Conservation (phyloP, 1,140 invertebrate species). For the Papilio helenus region DNA sequence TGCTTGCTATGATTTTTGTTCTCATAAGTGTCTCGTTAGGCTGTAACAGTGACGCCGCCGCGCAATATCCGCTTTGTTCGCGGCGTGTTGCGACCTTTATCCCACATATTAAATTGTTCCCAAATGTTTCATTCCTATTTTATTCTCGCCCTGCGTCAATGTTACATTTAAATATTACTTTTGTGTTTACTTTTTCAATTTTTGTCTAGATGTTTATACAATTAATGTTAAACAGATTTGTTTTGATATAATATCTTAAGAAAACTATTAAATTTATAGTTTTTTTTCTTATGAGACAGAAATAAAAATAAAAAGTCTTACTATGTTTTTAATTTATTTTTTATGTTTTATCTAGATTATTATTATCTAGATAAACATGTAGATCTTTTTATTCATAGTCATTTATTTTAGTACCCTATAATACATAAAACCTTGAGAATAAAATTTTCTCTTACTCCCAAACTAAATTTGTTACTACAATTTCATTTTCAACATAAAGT, state of each 20-base stretch:
- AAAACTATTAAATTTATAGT: no score
- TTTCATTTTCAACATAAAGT: not conserved
- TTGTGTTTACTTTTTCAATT: slow-evolving; percentile 11
- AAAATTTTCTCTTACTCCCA: not conserved
- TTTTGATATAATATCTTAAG: no score
- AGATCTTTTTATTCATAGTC: not conserved
- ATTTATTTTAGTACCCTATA: not conserved
- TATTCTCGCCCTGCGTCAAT: slow-evolving; percentile 44
- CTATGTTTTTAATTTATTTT: no score
- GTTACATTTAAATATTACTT: slow-evolving; percentile 17
- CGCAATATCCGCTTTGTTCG: slow-evolving; percentile 53
- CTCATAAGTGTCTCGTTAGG: slow-evolving; percentile 48
- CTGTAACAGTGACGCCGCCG: slow-evolving; percentile 43
- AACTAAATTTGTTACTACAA: not conserved
- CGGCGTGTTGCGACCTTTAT: slow-evolving; percentile 53
- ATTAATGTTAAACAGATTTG: no score
- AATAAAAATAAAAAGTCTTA: no score
- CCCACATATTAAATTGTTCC: slow-evolving; percentile 66
- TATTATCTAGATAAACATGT: not conserved
- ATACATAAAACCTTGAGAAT: not conserved
- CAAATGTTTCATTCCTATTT: slow-evolving; percentile 62
- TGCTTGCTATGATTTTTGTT: slow-evolving; percentile 22
- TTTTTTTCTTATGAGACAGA: no score
- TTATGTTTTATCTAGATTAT: no score
- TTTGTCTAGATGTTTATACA: no score